Evolutionary conservation across 1,140 invertebrate genomes (phyloP), one percentile per base, ranked within the genome.

Genomic region (Euura lappo): DNA sequence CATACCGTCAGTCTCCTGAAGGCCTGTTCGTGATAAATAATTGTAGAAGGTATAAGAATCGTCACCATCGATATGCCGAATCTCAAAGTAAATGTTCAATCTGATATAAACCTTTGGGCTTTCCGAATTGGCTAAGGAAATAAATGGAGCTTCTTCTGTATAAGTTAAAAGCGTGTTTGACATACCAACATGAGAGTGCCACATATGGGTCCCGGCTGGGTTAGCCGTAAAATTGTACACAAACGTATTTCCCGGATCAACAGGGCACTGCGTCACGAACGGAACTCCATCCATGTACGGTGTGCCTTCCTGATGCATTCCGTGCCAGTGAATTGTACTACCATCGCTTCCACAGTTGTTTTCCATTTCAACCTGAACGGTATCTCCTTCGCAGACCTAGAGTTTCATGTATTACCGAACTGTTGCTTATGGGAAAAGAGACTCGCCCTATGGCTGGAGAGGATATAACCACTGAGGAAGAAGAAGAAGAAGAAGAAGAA

Each of bases 261-360:
- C 94, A 1, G 95, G 94, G 78, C 95, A 96, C 86, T 97, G 95
- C 0, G 94, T 94, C 5, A 96, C 90, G 72, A 92, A 92, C 0
- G 95, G 93, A 2, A 95, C 94, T 0, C 95, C 95, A 79, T 97
- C 95, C 91, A 94, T 95, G 76, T 93, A 95, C 0, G 93, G 94
- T 0, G 92, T 93, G 10, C 78, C 77, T 0, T 78, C 75, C 73
- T 90, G 88, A 47, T 88, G 87, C 44, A 88, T 84, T 2, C 89
- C 89, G 72, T 90, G 89, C 89, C 89, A 90, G 72, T 90, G 89
- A 2, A 90, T 79, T 0, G 88, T 2, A 90, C 78, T 94, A 93
- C 94, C 94, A 96, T 83, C 96, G 95, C 4, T 96, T 93, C 0
- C 93, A 93, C 0, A 93, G 92, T 66, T 90, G 90, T 80, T 95